Percentiles rank a stretch among this genome's conserved stretches.
phyloP scores from a whole-genome alignment of 2,888 invertebrate species.

The Euplagia quadripunctaria region DNA sequence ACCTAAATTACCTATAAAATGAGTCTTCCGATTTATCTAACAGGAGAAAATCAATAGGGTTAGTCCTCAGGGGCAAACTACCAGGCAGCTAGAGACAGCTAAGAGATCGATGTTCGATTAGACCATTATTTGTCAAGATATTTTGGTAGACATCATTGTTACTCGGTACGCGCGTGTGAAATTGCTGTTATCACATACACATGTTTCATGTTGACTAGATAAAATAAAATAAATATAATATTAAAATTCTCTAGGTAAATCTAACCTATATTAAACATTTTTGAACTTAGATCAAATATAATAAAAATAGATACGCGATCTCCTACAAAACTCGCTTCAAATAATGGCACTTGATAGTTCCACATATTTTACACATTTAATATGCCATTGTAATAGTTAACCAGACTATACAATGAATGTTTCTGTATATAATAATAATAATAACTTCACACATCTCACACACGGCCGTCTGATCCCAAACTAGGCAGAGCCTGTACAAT shows the following conservation, averaged over 20 bases:
- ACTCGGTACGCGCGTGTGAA: not conserved
- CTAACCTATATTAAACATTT: not conserved
- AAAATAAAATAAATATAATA: not conserved
- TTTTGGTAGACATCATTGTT: constrained; percentile 28
- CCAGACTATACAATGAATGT: no score
- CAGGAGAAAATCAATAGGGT: constrained; percentile 37
- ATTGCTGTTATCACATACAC: not conserved
- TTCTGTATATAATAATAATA: no score
- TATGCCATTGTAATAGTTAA: no score
- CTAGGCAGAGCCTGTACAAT: no score
- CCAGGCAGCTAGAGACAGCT: constrained; percentile 32
- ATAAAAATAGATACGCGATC: no score
- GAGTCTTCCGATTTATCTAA: constrained; percentile 25
- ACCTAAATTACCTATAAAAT: not conserved
- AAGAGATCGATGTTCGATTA: constrained; percentile 53
- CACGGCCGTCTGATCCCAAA: no score
- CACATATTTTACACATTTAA: no score
- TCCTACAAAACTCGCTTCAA: no score
- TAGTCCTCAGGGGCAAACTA: constrained; percentile 33
- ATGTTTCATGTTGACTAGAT: not conserved
- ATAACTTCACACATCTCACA: no score
- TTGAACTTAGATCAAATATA: no score
- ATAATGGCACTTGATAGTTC: no score
- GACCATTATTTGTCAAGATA: constrained; percentile 57
- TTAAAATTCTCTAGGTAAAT: not conserved